Evolutionary conservation across 2,113 vertebrate genomes (phyloP).

Genomic region (Rhinolophus ferrumequinum): DNA sequence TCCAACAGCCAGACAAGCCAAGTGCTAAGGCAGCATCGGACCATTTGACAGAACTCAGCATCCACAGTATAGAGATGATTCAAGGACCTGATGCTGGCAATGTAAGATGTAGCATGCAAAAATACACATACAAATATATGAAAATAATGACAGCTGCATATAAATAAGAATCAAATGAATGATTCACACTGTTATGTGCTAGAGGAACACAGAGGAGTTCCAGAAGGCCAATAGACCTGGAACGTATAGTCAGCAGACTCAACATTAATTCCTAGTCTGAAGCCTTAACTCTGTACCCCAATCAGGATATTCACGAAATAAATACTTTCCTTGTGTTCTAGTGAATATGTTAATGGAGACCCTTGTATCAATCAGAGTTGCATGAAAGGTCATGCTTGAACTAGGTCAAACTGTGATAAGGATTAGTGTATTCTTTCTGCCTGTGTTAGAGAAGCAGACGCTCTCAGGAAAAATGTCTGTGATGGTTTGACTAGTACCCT

Average conservation of each 20-base stretch:
- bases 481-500: neutral
- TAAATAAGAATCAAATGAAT: neutral
- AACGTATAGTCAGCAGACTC: neutral
- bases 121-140: neutral
- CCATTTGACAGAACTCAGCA: neutral
- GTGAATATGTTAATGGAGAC: neutral
- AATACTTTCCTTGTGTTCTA: neutral
- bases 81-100: neutral
- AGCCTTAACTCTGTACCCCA: conserved; percentile 17
- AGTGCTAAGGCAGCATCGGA: neutral
- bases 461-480: neutral
- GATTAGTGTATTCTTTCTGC: neutral
- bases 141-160: neutral
- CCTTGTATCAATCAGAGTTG: neutral
- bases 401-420: neutral
- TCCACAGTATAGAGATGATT: neutral
- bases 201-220: neutral
- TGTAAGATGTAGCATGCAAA: neutral
- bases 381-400: conserved; percentile 21
- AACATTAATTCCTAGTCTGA: neutral
- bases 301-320: neutral
- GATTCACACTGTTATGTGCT: neutral
- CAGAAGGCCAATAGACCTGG: neutral
- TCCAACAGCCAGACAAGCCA: neutral
- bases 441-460: neutral